phyloP scores from a whole-genome alignment of 2,797 vertebrate genomes.

The Florisuga fusca region DNA sequence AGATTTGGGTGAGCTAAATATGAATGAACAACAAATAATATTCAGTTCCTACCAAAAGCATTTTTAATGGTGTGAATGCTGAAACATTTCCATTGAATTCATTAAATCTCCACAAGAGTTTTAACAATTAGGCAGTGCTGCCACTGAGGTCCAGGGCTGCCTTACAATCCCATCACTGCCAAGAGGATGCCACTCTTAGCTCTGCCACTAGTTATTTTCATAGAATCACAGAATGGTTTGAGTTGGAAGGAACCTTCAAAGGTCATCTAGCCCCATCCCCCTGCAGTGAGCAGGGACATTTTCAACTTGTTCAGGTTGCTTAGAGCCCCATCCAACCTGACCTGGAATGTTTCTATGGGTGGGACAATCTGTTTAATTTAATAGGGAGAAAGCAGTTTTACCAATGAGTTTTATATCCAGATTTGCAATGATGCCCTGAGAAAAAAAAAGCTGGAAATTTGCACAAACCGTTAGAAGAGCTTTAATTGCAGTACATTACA shows the following conservation, averaged over 20 bases:
- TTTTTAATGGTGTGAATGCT: background rate
- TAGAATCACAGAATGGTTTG: no score
- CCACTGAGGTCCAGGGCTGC: accelerated
- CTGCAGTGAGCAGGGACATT: no score
- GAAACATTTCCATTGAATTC: background rate
- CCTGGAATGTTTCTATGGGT: no score
- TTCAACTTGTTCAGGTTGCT: no score
- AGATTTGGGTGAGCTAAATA: background rate
- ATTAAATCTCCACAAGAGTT: background rate
- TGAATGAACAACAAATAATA: background rate
- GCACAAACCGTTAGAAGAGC: background rate
- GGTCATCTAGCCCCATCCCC: no score
- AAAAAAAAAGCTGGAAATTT: conserved; percentile 12
- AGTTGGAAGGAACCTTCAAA: no score
- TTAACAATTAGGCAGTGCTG: background rate
- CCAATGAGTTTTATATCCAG: background rate
- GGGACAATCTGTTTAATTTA: background rate
- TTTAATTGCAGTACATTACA: conserved; percentile 40
- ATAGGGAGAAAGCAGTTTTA: background rate
- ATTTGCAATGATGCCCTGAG: background rate
- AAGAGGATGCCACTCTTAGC: background rate
- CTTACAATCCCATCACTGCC: background rate
- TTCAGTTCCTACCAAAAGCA: background rate
- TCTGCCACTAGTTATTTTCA: background rate
- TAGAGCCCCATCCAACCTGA: no score